Conservation (phyloP, 2,888 invertebrate species). For the Linnaemya tessellans region DNA sequence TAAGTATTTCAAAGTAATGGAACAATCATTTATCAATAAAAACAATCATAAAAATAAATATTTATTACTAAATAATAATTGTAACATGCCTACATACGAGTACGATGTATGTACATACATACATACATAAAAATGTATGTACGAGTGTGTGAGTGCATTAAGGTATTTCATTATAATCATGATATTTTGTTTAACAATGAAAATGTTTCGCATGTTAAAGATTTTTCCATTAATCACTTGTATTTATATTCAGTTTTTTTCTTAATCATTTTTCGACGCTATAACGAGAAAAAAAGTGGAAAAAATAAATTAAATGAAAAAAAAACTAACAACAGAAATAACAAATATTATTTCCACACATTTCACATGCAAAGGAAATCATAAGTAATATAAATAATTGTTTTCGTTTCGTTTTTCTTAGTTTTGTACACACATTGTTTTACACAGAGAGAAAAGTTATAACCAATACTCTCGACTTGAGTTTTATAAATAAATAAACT, state of each 20-base stretch:
- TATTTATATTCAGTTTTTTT: constrained; percentile 47
- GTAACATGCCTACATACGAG: neutral
- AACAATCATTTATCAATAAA: neutral
- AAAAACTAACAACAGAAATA: constrained; percentile 60
- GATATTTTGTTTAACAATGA: constrained; percentile 66
- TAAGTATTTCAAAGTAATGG: neutral
- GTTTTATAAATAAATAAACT: too few relatives aligned
- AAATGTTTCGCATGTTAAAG: constrained; percentile 69
- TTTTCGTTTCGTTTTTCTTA: constrained; percentile 63
- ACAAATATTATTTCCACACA: constrained; percentile 70
- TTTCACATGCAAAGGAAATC: constrained; percentile 73
- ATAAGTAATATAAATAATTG: constrained; percentile 72
- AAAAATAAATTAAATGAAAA: constrained; percentile 64
- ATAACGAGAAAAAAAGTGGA: constrained; percentile 29
- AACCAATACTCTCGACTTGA: neutral
- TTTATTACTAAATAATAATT: constrained; percentile 27
- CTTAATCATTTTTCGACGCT: constrained; percentile 13
- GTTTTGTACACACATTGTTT: constrained; percentile 27
- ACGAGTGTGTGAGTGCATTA: constrained; percentile 15
- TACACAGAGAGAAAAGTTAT: constrained; percentile 29
- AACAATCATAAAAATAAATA: constrained; percentile 12
- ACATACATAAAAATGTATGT: neutral
- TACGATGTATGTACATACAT: neutral
- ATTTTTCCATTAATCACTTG: constrained; percentile 71
- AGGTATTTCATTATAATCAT: constrained; percentile 45